Percentiles rank a stretch among this genome's conserved stretches.
Evolutionary conservation across 2,888 invertebrate genomes (phyloP).

Genomic region (Scaptomyza parva): DNA sequence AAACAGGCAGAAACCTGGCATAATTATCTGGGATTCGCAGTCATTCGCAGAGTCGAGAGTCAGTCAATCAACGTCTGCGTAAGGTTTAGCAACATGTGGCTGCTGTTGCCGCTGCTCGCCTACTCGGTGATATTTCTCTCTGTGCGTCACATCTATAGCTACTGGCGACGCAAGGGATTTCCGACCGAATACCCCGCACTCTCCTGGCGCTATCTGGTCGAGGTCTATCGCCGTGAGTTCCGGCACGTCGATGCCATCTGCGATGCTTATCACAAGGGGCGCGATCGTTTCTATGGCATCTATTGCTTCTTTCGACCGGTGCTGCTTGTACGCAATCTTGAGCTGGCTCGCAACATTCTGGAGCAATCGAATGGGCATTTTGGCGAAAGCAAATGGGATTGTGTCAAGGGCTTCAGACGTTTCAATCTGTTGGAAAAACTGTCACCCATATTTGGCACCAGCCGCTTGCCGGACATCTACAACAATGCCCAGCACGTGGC

Average conservation of each 20-base stretch:
- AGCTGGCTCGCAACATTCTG: slow-evolving; percentile 87
- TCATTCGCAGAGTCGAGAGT: slow-evolving; percentile 21
- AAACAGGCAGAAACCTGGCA: slow-evolving; percentile 50
- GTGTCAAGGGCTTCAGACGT: slow-evolving; percentile 86
- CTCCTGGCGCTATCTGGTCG: slow-evolving; percentile 64
- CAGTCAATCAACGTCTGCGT: slow-evolving; percentile 54
- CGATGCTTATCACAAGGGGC: slow-evolving; percentile 76
- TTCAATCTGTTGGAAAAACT: slow-evolving; percentile 87
- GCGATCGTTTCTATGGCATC: slow-evolving; percentile 86
- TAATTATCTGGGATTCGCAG: slow-evolving; percentile 60
- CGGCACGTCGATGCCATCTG: slow-evolving; percentile 74
- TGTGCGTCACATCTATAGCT: slow-evolving; percentile 80
- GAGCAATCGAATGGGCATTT: slow-evolving; percentile 88
- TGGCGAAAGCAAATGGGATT: slow-evolving; percentile 87
- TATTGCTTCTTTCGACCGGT: slow-evolving; percentile 88
- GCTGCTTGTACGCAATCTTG: slow-evolving; percentile 87
- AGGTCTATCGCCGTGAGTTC: slow-evolving; percentile 78
- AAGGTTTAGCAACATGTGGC: slow-evolving; percentile 73
- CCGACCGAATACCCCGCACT: slow-evolving; percentile 70
- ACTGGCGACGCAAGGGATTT: slow-evolving; percentile 81
- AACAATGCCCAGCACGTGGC: slow-evolving; percentile 87
- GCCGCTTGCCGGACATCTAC: slow-evolving; percentile 88
- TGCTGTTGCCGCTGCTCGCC: slow-evolving; percentile 77
- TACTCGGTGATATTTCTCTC: slow-evolving; percentile 69
- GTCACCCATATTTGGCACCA: slow-evolving; percentile 88